Evolutionary conservation across 2,888 invertebrate genomes (phyloP).

Genomic region (Halocaridina rubra): DNA sequence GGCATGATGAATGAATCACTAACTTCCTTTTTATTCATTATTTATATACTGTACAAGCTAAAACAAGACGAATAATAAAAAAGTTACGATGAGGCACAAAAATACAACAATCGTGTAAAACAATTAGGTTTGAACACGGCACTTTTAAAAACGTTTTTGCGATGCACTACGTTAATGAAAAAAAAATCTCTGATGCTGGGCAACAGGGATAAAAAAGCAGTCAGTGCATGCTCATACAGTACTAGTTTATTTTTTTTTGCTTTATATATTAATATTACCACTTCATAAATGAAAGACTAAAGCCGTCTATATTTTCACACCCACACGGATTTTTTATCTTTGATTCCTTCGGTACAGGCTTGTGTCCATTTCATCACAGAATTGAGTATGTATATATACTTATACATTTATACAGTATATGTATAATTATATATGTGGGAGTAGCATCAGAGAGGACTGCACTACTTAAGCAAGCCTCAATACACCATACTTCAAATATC

Average conservation of each 20-base stretch:
- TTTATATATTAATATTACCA: background rate
- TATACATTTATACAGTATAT: background rate
- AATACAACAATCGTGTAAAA: constrained; percentile 35
- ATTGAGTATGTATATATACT: background rate
- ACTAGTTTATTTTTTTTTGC: too few species aligned
- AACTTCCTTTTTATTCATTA: constrained; percentile 33
- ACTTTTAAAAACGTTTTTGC: constrained; percentile 18
- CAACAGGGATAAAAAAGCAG: constrained; percentile 3
- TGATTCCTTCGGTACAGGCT: background rate
- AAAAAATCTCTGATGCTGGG: background rate
- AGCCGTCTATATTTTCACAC: background rate
- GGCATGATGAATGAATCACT: constrained; percentile 34
- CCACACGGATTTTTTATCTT: background rate
- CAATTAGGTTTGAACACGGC: constrained; percentile 36
- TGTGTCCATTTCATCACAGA: background rate
- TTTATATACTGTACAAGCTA: constrained; percentile 42
- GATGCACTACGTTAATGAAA: constrained; percentile 20
- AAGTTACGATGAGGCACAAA: constrained; percentile 42
- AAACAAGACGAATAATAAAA: constrained; percentile 49
- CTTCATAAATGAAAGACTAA: background rate
- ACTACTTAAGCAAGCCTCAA: too few species aligned
- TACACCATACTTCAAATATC: too few species aligned
- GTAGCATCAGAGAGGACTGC: too few species aligned
- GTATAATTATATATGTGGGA: background rate
- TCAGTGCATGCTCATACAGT: too few species aligned